These are phyloP conservation scores for Phymanthus crucifer DNA, from an alignment of 92 coral and sea anemone genomes.

Conservation along the genomic window DNA sequence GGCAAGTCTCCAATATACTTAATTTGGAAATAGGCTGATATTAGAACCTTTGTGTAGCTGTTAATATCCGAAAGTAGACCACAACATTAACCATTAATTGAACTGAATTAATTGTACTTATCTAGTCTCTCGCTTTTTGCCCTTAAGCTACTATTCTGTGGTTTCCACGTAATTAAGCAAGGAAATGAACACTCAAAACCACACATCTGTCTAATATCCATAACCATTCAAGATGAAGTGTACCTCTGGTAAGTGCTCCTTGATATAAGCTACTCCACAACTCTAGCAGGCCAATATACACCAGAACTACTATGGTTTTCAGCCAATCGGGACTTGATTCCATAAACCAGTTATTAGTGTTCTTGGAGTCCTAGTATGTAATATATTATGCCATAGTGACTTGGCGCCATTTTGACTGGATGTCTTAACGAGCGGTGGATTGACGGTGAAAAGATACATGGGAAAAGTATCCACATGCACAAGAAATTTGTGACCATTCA, in stretches of 20 bases:
- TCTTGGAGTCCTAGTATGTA: background rate
- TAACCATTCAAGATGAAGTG: background rate
- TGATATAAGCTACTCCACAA: slow-evolving; percentile 1
- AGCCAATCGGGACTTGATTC: background rate
- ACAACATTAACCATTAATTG: background rate
- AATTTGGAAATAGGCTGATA: no score
- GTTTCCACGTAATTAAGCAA: slow-evolving; percentile 9
- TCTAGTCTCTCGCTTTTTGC: background rate
- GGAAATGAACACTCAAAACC: slow-evolving; percentile 9
- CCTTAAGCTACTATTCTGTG: slow-evolving; percentile 6
- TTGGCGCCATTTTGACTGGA: slow-evolving; percentile 16
- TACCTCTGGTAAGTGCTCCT: background rate
- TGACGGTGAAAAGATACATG: no score
- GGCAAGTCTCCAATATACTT: no score
- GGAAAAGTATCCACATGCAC: no score
- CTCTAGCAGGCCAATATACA: background rate
- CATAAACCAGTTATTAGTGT: background rate
- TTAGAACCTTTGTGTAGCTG: no score
- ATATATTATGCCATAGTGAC: background rate
- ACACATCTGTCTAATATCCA: background rate
- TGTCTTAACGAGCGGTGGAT: no score
- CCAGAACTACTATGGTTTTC: background rate
- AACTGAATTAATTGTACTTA: background rate
- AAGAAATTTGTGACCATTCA: no score
- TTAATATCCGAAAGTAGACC: background rate